These are phyloP conservation scores for Artibeus jamaicensis DNA, from an alignment of 2,797 vertebrate genomes.

Conservation along the genomic window DNA sequence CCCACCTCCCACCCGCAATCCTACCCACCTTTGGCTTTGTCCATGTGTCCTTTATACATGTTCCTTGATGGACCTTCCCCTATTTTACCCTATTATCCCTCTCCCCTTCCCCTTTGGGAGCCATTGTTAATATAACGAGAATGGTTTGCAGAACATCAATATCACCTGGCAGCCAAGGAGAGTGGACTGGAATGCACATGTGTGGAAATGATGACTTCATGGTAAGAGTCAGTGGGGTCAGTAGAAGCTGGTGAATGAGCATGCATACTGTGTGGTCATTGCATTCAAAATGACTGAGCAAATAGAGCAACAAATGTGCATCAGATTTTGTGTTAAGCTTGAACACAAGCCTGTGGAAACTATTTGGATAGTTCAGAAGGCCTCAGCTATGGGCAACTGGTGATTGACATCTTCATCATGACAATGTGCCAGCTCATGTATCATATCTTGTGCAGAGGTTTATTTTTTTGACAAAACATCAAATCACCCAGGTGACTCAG, in stretches of 20 bases:
- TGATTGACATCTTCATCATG: not conserved
- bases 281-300: not conserved
- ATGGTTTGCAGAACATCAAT: not conserved
- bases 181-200: not conserved
- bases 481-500: not conserved
- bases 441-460: no score
- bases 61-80: no score
- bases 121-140: not conserved
- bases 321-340: not conserved
- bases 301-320: not conserved
- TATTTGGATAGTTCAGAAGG: not conserved
- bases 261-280: not conserved
- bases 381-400: not conserved
- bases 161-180: not conserved
- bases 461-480: not conserved
- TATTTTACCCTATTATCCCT: no score
- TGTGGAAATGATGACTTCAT: not conserved
- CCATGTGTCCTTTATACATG: no score
- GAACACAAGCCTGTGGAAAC: not conserved
- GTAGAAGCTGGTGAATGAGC: not conserved
- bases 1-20: no score
- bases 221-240: not conserved
- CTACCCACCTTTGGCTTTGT: no score
- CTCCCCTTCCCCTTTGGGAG: no score
- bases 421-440: not conserved